A percentile compares a stretch with the other conserved stretches of the same genome.
Evolutionary conservation across 2,113 vertebrate species (phyloP).

Genomic region (Megalops atlanticus): DNA sequence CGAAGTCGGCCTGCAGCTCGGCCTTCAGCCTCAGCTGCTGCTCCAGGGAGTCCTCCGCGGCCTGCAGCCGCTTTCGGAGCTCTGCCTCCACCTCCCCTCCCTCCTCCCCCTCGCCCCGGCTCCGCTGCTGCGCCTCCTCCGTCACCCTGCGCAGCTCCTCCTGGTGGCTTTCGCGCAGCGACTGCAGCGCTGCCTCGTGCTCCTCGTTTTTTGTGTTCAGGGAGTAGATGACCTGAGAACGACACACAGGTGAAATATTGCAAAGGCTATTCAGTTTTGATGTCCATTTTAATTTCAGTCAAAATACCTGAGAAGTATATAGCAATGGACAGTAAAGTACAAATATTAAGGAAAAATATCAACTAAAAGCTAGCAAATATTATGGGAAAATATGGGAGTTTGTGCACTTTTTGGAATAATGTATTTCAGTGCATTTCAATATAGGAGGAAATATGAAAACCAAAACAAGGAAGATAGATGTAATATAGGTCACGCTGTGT

Average conservation of each 20-base stretch:
- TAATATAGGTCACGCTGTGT: no score
- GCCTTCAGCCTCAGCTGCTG: constrained; percentile 80
- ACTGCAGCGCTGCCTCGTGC: constrained; percentile 79
- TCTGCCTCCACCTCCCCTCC: constrained; percentile 68
- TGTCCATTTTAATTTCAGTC: no score
- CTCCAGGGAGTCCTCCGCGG: constrained; percentile 83
- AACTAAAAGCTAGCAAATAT: no score
- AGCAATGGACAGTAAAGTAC: no score
- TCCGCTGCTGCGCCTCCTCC: constrained; percentile 73
- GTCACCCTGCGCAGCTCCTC: constrained; percentile 80
- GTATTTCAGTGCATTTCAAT: no score
- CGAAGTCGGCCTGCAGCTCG: constrained; percentile 70
- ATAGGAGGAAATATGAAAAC: no score
- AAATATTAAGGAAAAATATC: no score
- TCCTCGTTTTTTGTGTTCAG: constrained; percentile 94
- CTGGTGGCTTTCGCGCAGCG: constrained; percentile 78
- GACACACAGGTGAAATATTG: constrained; percentile 5
- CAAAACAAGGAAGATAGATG: no score
- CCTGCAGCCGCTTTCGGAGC: constrained; percentile 77
- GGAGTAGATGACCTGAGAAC: constrained; percentile 87
- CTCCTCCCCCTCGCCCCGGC: constrained; percentile 66
- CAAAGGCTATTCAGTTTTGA: background rate
- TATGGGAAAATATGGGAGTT: no score
- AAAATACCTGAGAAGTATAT: no score
- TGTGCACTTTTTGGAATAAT: no score